Evolutionary conservation across 2,888 invertebrate genomes (phyloP).

Genomic region (Pseudeuparius sepicola): DNA sequence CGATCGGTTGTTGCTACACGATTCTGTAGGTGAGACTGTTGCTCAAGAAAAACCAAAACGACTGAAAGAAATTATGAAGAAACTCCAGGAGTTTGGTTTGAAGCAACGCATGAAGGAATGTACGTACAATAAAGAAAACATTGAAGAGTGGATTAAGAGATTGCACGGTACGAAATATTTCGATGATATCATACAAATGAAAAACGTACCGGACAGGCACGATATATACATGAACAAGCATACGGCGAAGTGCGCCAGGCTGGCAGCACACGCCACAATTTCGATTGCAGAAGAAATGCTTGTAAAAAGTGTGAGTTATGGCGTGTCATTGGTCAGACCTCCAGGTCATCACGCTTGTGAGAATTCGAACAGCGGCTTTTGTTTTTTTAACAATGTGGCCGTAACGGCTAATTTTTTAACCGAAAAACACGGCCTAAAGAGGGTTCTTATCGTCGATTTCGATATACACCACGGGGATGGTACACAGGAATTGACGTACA

Average conservation of each 20-base stretch:
- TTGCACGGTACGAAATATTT: too few species aligned
- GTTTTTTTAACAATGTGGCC: conserved; percentile 79
- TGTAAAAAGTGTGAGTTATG: conserved; percentile 48
- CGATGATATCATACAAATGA: too few species aligned
- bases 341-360: conserved; percentile 87
- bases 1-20: too few species aligned
- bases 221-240: conserved; percentile 43
- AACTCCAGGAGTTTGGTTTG: conserved; percentile 27
- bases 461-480: conserved; percentile 96
- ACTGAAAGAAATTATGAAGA: conserved; percentile 26
- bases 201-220: conserved; percentile 14
- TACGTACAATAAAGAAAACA: too few species aligned
- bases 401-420: conserved; percentile 60
- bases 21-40: too few species aligned
- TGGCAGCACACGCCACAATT: conserved; percentile 34
- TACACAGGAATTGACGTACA: conserved; percentile 71
- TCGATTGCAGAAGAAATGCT: conserved; percentile 65
- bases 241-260: conserved; percentile 51
- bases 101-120: conserved; percentile 22
- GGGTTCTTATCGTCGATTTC: conserved; percentile 79
- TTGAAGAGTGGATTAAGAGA: too few species aligned
- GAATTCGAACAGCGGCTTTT: conserved; percentile 75
- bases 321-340: conserved; percentile 76
- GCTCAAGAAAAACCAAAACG: conserved; percentile 29
- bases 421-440: conserved; percentile 42